Base-by-base conservation (phyloP, 2,797 vertebrate genomes). In the Prunella strophiata region DNA sequence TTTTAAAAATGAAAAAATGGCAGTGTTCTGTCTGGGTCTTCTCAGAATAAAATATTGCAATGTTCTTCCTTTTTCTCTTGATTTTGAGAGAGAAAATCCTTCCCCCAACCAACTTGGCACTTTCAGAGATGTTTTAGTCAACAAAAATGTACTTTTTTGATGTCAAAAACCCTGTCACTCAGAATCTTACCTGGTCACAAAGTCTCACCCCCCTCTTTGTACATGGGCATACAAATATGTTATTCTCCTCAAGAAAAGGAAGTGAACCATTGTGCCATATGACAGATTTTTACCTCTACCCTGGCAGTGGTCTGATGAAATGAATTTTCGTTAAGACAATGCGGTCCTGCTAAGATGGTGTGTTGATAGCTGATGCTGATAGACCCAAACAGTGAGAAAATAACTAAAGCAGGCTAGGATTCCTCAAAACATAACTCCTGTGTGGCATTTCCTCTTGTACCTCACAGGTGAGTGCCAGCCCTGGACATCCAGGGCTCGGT, bases 81-180 rank as follows among this genome's bases (percentile, higher is more conserved):
- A 67, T 80, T 77, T 80, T 50, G 7, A 83, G 15, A n/a, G 7
- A 9, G 14, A 2, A 73, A 70, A 43, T 26, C 6, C 6, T 54
- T 26, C 4, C 9, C 13, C 3, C 10, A 62, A 61, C 45, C 7
- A 71, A 21, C 21, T 25, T 9, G 9, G 7, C 22, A n/a, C 34
- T 57, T 79, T 82, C 72, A 88, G 63, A 85, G 25, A 22, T 52
- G 71, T 59, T 93, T 80, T 70, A 21, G 19, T 50, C 52, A 76
- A 58, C 11, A 8, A 52, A 76, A 82, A 79, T 43, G 29, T 3
- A 61, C 4, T 14, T 55, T 63, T 77, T 74, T 80, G 10, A 52
- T 36, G 26, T 50, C 10, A 68, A 45, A 76, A 16, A 0, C 0
- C 3, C 0, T 0, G 25, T 43, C 29, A 42, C 25, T 77, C 58